phyloP scores from a whole-genome alignment of 2,888 invertebrate species.

The Meiosimyza decipiens region DNA sequence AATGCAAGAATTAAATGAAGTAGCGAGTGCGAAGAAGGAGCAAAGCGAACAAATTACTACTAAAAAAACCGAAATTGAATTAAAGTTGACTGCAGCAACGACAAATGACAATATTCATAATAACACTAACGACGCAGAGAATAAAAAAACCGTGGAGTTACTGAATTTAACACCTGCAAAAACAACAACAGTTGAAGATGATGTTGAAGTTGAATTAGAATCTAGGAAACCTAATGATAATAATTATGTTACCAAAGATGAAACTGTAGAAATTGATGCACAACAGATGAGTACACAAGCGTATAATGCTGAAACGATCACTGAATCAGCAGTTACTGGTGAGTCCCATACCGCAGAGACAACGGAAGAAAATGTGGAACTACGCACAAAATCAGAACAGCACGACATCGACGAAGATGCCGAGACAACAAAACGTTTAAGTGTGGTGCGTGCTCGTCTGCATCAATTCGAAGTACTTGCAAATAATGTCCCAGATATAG shows the following conservation, averaged over 20 bases:
- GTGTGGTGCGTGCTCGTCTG: conserved; percentile 58
- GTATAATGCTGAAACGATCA: conserved; percentile 31
- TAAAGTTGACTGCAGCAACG: conserved; percentile 38
- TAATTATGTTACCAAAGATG: conserved; percentile 59
- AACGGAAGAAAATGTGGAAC: conserved; percentile 38
- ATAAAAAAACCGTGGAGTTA: conserved; percentile 32
- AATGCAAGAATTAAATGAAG: neutral
- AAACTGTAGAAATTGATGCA: conserved; percentile 49
- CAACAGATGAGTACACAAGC: conserved; percentile 48
- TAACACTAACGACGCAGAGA: conserved; percentile 34
- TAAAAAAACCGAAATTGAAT: conserved; percentile 20
- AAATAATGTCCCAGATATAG: conserved; percentile 41
- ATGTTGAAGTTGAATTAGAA: conserved; percentile 41
- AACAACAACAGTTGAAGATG: conserved; percentile 3
- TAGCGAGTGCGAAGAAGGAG: too few species aligned
- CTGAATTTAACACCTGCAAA: conserved; percentile 7
- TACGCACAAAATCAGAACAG: conserved; percentile 36
- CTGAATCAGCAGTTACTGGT: conserved; percentile 28
- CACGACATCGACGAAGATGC: conserved; percentile 43
- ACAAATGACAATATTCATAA: conserved; percentile 41
- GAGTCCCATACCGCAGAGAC: conserved; percentile 30
- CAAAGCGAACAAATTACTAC: conserved; percentile 14
- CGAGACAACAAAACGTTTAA: conserved; percentile 51
- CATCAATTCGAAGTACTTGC: conserved; percentile 59
- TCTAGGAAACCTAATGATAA: conserved; percentile 53